Conservation (phyloP, 1,140 invertebrate species). For the Drosophila suzukii region DNA sequence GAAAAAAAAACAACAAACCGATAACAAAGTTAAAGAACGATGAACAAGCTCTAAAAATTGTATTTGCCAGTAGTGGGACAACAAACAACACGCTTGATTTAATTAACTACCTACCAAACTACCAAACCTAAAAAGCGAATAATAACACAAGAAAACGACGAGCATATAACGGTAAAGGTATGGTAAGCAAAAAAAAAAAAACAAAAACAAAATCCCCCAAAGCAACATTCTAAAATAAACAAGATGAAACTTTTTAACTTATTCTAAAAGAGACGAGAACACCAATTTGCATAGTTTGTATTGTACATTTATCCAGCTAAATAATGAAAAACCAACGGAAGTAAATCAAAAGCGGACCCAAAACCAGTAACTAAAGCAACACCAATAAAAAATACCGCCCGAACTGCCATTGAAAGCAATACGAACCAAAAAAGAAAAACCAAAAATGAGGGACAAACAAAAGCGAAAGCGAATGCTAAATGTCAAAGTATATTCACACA, state of each 20-base stretch:
- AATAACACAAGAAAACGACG: constrained; percentile 9
- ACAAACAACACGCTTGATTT: constrained; percentile 52
- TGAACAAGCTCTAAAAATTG: constrained; percentile 55
- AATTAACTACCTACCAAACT: constrained; percentile 11
- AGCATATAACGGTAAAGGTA: not conserved
- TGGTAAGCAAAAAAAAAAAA: constrained; percentile 15
- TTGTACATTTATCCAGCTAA: constrained; percentile 42
- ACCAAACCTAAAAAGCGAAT: constrained; percentile 26
- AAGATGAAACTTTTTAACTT: constrained; percentile 19
- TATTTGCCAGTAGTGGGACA: constrained; percentile 42
- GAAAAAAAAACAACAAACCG: constrained; percentile 16
- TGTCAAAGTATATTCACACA: constrained; percentile 24
- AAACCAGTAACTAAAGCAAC: constrained; percentile 28
- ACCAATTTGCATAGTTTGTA: constrained; percentile 50
- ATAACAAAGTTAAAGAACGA: constrained; percentile 7
- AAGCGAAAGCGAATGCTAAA: constrained; percentile 17
- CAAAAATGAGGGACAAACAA: constrained; percentile 19
- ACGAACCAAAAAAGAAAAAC: constrained; percentile 50
- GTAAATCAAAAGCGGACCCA: constrained; percentile 33
- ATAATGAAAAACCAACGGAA: constrained; percentile 15
- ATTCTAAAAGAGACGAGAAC: constrained; percentile 35
- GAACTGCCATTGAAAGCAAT: constrained; percentile 81
- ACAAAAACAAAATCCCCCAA: constrained; percentile 1
- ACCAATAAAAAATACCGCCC: constrained; percentile 60
- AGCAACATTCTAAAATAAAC: constrained; percentile 20